Evolutionary conservation across 2,888 invertebrate species (phyloP).

Genomic region (Drosophila quinaria): DNA sequence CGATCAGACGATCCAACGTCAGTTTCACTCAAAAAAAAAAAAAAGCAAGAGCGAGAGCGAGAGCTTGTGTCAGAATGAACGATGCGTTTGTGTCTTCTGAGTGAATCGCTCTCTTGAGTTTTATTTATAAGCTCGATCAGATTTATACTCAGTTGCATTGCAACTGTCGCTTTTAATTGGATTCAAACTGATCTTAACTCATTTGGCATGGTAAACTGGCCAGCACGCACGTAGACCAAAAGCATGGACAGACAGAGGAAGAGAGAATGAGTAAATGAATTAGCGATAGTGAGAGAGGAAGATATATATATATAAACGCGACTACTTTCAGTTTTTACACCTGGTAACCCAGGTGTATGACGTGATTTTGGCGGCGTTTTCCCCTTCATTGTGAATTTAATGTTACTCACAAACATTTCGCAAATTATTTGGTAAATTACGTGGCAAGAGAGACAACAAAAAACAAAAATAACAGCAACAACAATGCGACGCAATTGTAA

Average conservation of each 20-base stretch:
- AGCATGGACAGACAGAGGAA: conserved; percentile 5
- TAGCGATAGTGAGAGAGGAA: not conserved
- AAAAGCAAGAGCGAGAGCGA: not conserved
- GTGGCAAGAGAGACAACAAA: conserved; percentile 33
- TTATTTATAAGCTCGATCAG: conserved; percentile 6
- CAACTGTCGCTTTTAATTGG: conserved; percentile 29
- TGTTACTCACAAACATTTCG: conserved; percentile 61
- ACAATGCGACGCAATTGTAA: conserved; percentile 52
- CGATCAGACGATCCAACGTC: conserved; percentile 54
- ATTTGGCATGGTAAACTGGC: conserved; percentile 39
- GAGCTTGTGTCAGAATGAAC: not conserved
- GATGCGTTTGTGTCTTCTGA: conserved; percentile 12
- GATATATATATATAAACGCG: not conserved
- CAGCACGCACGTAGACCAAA: conserved; percentile 60
- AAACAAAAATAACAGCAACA: conserved; percentile 11
- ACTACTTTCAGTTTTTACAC: conserved; percentile 33
- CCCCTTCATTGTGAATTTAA: conserved; percentile 17
- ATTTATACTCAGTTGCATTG: conserved; percentile 27
- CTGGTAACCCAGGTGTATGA: conserved; percentile 46
- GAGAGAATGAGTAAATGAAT: not conserved
- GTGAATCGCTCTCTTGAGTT: conserved; percentile 16
- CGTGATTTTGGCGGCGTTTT: conserved; percentile 61
- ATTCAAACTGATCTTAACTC: conserved; percentile 15
- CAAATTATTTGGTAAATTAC: conserved; percentile 69
- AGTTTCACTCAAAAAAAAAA: conserved; percentile 11